Base-by-base conservation (phyloP, 2,113 vertebrate genomes). In the Bufo gargarizans region DNA sequence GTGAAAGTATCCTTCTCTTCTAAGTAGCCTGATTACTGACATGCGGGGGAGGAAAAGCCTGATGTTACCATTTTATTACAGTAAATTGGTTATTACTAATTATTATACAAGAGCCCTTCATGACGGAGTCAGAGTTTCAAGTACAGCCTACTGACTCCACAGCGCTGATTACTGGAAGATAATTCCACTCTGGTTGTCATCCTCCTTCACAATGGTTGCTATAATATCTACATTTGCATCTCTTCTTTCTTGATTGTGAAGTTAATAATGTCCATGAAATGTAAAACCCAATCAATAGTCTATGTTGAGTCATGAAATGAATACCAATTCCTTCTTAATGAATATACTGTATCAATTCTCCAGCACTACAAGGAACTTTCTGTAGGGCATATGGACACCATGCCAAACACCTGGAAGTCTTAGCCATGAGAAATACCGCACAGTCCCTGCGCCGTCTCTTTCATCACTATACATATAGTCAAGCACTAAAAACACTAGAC, bases 401-500 rank as follows among this genome's bases (percentile, higher is more conserved):
- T 82, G 67, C 53, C 55, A 82, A 88, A 82, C 86, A 78, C 81
- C 61, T 88, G 87, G 81, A 89, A 84, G 45, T n/a, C 17, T 84
- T 78, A 77, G 20, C 67, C 7, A 43, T 53, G 55, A n/a, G 77
- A 74, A 88, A 20, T 63, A 65, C 11, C 17, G 22, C 10, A 47
- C 17, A 47, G 63, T 33, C 22, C n/a, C 67, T 59, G 61, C 33
- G 19, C 20, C 59, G 22, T 45, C 58, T 65, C 81, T 83, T 88
- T 88, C 58, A 88, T 88, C 58, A 88, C 80, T 53, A 88, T 67
- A 49, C 71, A 74, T 82, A 77, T 56, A 83, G 87, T 88, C 71
- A 78, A 65, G 86, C 77, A 56, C 49, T 80, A 33, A 56, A 88
- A 84, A 84, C 58, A 47, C 87, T 74, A 89, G 87, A 89, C 87